A percentile compares a stretch with the other conserved stretches of the same genome.
phyloP scores from a whole-genome alignment of 1,140 invertebrate species.

The Holotrichia oblita region DNA sequence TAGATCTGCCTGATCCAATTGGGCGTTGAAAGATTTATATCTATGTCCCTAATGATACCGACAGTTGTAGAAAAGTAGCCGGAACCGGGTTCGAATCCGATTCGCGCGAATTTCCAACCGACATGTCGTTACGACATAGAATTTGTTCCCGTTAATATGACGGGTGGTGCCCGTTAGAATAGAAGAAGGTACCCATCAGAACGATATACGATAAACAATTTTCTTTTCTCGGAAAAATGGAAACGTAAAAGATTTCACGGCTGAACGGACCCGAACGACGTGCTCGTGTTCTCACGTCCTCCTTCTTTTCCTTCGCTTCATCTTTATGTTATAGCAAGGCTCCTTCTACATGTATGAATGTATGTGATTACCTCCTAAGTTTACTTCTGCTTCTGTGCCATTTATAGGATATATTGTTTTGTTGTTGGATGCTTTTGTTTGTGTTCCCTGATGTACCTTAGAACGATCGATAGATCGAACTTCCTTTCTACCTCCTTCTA shows the following conservation, averaged over 20 bases:
- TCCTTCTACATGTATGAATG: not conserved
- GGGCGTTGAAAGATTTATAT: not conserved
- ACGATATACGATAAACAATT: constrained; percentile 10
- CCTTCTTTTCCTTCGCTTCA: not conserved
- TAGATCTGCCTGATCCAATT: not conserved
- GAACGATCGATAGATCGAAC: not conserved
- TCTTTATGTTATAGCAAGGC: not conserved
- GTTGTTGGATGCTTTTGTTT: not conserved
- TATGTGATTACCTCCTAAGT: not conserved
- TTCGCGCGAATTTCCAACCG: not conserved
- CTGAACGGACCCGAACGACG: not conserved
- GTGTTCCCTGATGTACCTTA: not conserved
- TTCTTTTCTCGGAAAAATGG: constrained; percentile 9
- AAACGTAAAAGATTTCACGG: constrained; percentile 24
- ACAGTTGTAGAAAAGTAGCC: not conserved
- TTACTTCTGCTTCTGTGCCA: not conserved
- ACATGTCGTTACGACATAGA: not conserved
- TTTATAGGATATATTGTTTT: not conserved
- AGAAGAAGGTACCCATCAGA: not conserved
- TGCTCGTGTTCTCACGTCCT: not conserved
- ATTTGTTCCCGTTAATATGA: constrained; percentile 9
- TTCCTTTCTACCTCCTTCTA: not conserved
- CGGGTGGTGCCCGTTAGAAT: not conserved
- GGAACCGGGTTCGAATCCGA: not conserved
- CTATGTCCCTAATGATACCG: not conserved